Evolutionary conservation across 2,888 invertebrate species (phyloP).

Genomic region (Stenichneumon culpator): DNA sequence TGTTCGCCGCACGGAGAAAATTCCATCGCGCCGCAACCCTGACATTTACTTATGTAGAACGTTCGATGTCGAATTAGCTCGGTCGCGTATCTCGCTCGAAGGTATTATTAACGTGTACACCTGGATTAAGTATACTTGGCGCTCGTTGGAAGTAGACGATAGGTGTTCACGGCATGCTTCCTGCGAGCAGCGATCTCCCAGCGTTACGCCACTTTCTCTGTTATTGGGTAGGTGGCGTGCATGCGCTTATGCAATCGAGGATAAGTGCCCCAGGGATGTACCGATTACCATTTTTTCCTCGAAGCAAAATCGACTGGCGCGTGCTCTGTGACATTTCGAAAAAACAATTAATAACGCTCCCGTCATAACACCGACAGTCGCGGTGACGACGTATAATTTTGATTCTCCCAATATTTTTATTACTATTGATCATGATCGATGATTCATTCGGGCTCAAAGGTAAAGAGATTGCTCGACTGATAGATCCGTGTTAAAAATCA

Average conservation of each 20-base stretch:
- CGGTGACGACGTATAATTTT: not conserved
- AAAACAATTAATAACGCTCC: constrained; percentile 20
- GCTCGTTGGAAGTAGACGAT: not conserved
- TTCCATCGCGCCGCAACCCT: constrained; percentile 31
- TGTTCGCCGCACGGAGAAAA: not conserved
- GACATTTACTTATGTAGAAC: constrained; percentile 34
- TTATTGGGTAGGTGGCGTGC: constrained; percentile 6
- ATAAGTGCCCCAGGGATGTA: constrained; percentile 32
- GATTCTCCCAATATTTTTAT: not conserved
- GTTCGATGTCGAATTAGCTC: constrained; percentile 21
- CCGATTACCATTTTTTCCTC: constrained; percentile 37
- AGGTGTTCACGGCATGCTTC: constrained; percentile 15
- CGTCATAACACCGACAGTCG: not conserved
- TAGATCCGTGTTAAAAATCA: not conserved
- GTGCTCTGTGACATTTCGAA: constrained; percentile 21
- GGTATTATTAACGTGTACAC: not conserved
- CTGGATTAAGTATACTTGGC: not conserved
- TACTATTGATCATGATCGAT: constrained; percentile 8
- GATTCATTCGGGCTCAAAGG: not conserved
- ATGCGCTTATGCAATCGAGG: constrained; percentile 49
- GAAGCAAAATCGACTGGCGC: constrained; percentile 13
- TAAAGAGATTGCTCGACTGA: not conserved
- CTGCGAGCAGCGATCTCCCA: constrained; percentile 26
- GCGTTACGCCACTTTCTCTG: constrained; percentile 59
- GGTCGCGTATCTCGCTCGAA: not conserved